Evolutionary conservation across 1,140 invertebrate genomes (phyloP), one percentile per base, ranked within the genome.

Genomic region (Gonioctena quinquepunctata): DNA sequence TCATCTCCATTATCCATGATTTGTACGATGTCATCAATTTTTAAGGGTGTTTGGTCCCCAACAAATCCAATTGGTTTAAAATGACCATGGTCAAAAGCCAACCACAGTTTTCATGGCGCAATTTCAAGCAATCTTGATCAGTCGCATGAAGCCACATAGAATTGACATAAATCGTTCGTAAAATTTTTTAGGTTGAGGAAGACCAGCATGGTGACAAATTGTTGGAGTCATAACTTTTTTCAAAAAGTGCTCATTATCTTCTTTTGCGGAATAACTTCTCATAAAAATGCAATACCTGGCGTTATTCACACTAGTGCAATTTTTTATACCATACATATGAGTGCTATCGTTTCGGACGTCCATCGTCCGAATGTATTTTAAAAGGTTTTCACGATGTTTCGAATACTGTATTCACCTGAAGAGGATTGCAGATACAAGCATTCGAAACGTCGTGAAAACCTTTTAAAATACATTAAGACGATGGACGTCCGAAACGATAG

Each of bases 91-190:
- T 49, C 21, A 62, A 28, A 21, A 16, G 48, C 64, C 64, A 66
- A 56, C 64, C 64, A 26, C 64, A 66, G 19, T 66, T 54, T 52
- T 66, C 64, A 57, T 48, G 64, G 6, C 19, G 21, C n/a, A 66
- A 25, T 33, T 66, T 57, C 23, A 23, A 57, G n/a, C 54, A 57
- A 22, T 57, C 54, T 23, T 21, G 23, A 23, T 66, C 21, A 54
- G 49, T 66, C 7, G 48, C 61, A 74, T 74, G 26, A 33, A 50
- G 33, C 33, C 63, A 65, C 33, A 50, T 65, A 33, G 21, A 50
- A 65, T 65, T 50, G 8, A 49, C 62, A 16, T 49, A 48, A 22
- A 50, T 65, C 16, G 42, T 65, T 48, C n/a, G 33, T 48, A 56
- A 22, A 56, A 66, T 66, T 26, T 66, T 54, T 66, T 66, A 25